Evolutionary conservation across 2,113 vertebrate genomes (phyloP), one percentile per base, ranked within the genome.

Genomic region (Trichomycterus rosablanca): DNA sequence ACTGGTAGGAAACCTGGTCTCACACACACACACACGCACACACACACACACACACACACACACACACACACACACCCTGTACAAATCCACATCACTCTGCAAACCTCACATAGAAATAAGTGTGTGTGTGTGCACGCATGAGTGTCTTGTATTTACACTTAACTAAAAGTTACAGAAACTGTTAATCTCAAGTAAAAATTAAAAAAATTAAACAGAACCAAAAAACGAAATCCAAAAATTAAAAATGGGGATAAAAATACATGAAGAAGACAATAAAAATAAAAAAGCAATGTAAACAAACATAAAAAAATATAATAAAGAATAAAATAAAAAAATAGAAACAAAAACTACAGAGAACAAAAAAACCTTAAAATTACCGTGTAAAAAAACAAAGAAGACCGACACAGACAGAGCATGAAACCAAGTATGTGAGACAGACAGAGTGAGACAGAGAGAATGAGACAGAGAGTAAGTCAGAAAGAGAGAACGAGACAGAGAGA

Each of bases 401-500:
- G 30, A 34, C 5, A n/a, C n/a, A n/a, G n/a, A n/a, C n/a, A n/a
- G n/a, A n/a, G 26, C 7, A 7, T 30, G 26, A 4, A 7, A 4
- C 3, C 7, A 7, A 4, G 26, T 30, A 7, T 30, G 26, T 30
- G 22, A 15, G 23, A 7, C 22, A 49, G 22, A 49, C 3, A 15
- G 23, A 26, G 23, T 12, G 45, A 11, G 9, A 50, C 5, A 28
- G 11, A 24, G 12, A 28, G 3, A n/a, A 23, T 2, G 3, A 15
- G 5, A 9, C 20, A 49, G 22, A 49, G 5, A 24, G 11, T 12
- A 14, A 26, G 5, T 1, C 45, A n/a, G 20, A 49, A 2, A 10
- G 12, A 76, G 73, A 77, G 75, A n/a, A n/a, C 68, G n/a, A n/a
- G n/a, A n/a, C n/a, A 79, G 71, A 49, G 9, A 35, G 39, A 59